phyloP scores from a whole-genome alignment of 92 coral and sea anemone genomes.

The Muricea muricata region DNA sequence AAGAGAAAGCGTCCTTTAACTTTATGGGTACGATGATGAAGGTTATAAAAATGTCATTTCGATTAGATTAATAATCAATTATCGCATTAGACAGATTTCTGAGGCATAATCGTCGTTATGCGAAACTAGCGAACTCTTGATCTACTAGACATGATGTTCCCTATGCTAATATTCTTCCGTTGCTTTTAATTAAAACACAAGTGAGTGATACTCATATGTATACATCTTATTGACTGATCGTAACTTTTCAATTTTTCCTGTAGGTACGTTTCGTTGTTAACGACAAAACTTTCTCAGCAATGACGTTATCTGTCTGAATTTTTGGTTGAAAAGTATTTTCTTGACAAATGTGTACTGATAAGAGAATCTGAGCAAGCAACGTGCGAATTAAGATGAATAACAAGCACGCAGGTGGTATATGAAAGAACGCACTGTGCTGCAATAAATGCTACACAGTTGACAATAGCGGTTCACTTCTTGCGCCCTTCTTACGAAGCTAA shows the following conservation, averaged over 20 bases:
- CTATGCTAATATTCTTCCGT: background rate
- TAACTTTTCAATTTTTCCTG: constrained; percentile 2
- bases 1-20: background rate
- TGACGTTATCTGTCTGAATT: background rate
- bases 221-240: background rate
- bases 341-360: background rate
- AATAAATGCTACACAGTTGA: background rate
- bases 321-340: background rate
- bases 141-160: background rate
- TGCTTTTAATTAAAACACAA: background rate
- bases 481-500: background rate
- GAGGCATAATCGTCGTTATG: background rate
- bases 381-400: background rate
- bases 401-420: background rate
- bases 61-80: background rate
- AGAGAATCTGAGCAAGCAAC: background rate
- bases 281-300: background rate
- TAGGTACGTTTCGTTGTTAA: constrained; percentile 6
- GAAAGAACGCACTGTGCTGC: background rate
- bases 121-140: background rate
- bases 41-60: background rate
- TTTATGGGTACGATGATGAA: background rate
- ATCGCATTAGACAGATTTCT: background rate
- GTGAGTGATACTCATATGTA: background rate
- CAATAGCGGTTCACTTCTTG: background rate